These are phyloP conservation scores for Heliconius aoede DNA, from an alignment of 2,888 invertebrate species.

Conservation along the genomic window DNA sequence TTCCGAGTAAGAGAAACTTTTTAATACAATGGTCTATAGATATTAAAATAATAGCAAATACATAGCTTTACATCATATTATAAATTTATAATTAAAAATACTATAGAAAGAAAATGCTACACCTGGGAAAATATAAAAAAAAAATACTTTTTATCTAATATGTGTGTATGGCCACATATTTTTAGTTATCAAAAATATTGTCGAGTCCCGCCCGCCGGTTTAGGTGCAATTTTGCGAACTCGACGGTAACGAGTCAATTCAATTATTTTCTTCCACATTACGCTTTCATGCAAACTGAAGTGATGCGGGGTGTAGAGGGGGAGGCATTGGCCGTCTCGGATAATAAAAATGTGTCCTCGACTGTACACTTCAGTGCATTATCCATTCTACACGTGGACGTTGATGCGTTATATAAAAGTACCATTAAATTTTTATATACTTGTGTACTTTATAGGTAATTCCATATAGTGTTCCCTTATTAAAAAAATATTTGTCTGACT, in stretches of 20 bases:
- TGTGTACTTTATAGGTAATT: neutral
- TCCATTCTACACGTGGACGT: constrained; percentile 29
- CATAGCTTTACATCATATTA: too few relatives aligned
- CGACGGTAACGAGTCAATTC: constrained; percentile 32
- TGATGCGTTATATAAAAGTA: constrained; percentile 4
- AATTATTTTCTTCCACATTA: constrained; percentile 43
- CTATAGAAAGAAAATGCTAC: too few relatives aligned
- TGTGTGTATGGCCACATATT: neutral
- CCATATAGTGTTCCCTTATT: neutral
- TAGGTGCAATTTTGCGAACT: constrained; percentile 25
- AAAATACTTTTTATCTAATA: neutral
- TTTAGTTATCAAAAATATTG: neutral
- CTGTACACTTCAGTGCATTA: constrained; percentile 33
- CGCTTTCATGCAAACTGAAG: constrained; percentile 38
- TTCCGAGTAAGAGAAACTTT: neutral
- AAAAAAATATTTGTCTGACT: neutral
- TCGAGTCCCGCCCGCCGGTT: neutral
- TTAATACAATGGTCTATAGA: neutral
- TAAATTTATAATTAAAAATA: too few relatives aligned
- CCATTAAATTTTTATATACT: neutral
- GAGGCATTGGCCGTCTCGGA: constrained; percentile 36
- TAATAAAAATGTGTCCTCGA: constrained; percentile 37
- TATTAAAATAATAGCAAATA: too few relatives aligned
- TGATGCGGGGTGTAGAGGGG: constrained; percentile 15
- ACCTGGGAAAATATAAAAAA: too few relatives aligned